phyloP scores from a whole-genome alignment of 2,113 vertebrate genomes.

The Brachirus orientalis region DNA sequence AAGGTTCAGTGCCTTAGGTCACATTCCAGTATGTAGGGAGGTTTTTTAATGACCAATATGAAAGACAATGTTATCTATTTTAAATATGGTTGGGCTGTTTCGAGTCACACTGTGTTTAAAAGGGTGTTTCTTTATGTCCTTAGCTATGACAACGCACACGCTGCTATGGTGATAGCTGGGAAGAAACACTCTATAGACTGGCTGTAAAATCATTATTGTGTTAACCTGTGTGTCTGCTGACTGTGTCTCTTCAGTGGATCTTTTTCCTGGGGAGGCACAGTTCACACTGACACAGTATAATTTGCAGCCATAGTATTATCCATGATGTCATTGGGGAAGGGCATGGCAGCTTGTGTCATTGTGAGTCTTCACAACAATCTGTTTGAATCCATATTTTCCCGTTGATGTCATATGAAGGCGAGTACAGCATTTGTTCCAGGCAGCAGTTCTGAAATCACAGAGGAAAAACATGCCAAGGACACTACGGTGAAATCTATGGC shows the following conservation, averaged over 20 bases:
- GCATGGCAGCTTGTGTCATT: conserved; percentile 29
- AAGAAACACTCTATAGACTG: conserved; percentile 27
- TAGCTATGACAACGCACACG: conserved; percentile 26
- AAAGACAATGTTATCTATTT: conserved; percentile 12
- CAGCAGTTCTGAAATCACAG: background rate
- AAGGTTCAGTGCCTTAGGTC: background rate
- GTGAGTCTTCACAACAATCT: background rate
- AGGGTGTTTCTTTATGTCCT: conserved; percentile 32
- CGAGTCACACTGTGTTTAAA: conserved; percentile 14
- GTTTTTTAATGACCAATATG: background rate
- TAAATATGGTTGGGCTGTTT: conserved; percentile 28
- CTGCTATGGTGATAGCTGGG: conserved; percentile 33
- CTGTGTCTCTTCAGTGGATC: background rate
- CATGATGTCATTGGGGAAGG: conserved; percentile 60
- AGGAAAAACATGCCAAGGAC: background rate
- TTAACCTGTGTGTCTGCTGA: background rate
- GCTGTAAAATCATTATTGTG: background rate
- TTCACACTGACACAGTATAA: conserved; percentile 17
- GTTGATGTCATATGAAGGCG: conserved; percentile 23
- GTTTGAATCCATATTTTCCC: conserved; percentile 26
- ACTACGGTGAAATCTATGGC: background rate
- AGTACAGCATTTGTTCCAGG: background rate
- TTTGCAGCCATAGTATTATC: conserved; percentile 22
- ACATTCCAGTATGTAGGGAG: conserved; percentile 15
- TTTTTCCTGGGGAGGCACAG: background rate